A percentile compares a stretch with the other conserved stretches of the same genome.
These are phyloP conservation scores for Urocolius indicus DNA, from an alignment of 2,113 vertebrate genomes.

Conservation along the genomic window DNA sequence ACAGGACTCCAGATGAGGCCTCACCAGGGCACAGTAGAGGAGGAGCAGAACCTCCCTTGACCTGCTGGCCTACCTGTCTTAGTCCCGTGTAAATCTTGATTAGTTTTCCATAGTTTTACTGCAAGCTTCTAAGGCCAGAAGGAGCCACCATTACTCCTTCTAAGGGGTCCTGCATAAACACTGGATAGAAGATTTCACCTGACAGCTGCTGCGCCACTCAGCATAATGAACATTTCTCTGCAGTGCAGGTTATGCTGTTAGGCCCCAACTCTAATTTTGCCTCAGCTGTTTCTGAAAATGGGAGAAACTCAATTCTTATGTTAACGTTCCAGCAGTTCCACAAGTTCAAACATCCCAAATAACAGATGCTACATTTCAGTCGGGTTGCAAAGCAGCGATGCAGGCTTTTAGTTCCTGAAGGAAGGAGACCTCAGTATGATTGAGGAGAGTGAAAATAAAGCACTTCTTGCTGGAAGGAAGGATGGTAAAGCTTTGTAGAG, in stretches of 20 bases:
- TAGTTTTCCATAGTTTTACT: neutral
- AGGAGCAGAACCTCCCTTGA: too few relatives aligned
- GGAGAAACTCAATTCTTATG: neutral
- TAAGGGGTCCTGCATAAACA: neutral
- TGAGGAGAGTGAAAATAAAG: neutral
- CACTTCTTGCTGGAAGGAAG: neutral
- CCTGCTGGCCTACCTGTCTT: neutral
- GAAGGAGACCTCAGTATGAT: neutral
- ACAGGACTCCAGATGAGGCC: too few relatives aligned
- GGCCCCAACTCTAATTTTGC: neutral
- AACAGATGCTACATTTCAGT: neutral
- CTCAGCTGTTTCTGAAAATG: neutral
- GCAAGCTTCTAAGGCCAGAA: neutral
- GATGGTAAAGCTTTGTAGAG: neutral
- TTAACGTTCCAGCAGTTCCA: neutral
- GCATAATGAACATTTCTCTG: neutral
- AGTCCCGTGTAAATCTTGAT: neutral
- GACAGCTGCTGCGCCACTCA: neutral
- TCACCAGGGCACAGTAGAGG: too few relatives aligned
- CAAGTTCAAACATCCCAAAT: neutral
- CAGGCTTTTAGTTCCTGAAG: neutral
- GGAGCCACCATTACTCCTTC: neutral
- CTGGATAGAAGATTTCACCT: neutral
- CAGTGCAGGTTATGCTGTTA: neutral
- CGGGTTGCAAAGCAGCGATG: neutral